A percentile compares a stretch with the other conserved stretches of the same genome.
Evolutionary conservation across 2,888 invertebrate genomes (phyloP).

Genomic region (Sarcophaga caerulescens): DNA sequence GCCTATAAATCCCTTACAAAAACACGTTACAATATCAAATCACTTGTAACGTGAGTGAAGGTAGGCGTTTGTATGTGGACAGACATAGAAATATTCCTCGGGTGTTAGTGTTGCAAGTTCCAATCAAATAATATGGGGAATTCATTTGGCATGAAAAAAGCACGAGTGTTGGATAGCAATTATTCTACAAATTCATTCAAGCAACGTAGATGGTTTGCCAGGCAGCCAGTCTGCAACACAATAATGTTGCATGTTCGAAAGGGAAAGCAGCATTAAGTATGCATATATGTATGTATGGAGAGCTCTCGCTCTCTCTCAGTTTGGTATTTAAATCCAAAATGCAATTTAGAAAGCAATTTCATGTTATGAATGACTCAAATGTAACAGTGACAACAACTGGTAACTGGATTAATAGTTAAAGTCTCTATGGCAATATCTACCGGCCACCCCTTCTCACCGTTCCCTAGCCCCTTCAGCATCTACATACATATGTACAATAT

Average conservation of each 20-base stretch:
- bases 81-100: not conserved
- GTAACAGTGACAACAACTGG: slow-evolving; percentile 42
- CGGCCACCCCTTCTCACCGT: not conserved
- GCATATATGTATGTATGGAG: not conserved
- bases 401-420: slow-evolving; percentile 30
- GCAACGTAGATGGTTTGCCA: not conserved
- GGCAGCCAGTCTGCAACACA: not conserved
- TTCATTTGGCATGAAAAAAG: not conserved
- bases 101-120: not conserved
- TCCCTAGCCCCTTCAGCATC: no score
- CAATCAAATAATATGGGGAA: slow-evolving; percentile 11
- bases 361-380: slow-evolving; percentile 44
- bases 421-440: slow-evolving; percentile 1
- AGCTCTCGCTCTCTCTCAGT: not conserved
- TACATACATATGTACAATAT: not conserved
- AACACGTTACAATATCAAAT: slow-evolving; percentile 19
- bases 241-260: not conserved
- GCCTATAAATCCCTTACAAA: slow-evolving; percentile 18
- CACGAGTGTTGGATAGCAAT: slow-evolving; percentile 9
- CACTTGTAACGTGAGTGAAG: slow-evolving; percentile 1
- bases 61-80: not conserved
- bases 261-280: not conserved
- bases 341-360: slow-evolving; percentile 59
- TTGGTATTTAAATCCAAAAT: slow-evolving; percentile 54
- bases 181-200: slow-evolving; percentile 29